A percentile compares a stretch with the other conserved stretches of the same genome.
phyloP scores from a whole-genome alignment of 2,113 vertebrate genomes.

The Notarius lentiginosus region DNA sequence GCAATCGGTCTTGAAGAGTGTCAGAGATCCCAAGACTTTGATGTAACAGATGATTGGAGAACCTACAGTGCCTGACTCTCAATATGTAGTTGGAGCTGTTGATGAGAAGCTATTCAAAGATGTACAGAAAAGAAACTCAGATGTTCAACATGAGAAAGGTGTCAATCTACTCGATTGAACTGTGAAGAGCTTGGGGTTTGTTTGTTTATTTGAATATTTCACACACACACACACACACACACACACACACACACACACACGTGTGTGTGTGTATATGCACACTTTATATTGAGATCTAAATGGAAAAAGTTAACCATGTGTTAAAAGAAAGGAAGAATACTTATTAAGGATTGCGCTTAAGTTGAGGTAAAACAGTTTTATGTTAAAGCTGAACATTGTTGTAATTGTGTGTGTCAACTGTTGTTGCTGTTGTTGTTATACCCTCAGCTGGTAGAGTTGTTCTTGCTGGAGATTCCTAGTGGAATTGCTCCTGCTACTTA shows the following conservation, averaged over 20 bases:
- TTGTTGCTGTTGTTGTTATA: too few species aligned
- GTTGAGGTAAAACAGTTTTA: background rate
- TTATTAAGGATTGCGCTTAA: too few species aligned
- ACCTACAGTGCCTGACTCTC: too few species aligned
- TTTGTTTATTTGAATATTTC: background rate
- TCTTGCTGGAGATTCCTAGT: background rate
- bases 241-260: too few species aligned
- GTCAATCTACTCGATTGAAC: background rate
- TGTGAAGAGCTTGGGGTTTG: background rate
- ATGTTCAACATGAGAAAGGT: background rate
- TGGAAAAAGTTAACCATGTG: too few species aligned
- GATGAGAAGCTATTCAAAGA: background rate
- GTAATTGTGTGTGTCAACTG: too few species aligned
- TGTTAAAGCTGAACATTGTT: too few species aligned
- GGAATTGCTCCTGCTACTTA: background rate
- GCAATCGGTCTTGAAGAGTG: background rate
- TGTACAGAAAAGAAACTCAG: background rate
- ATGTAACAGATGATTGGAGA: background rate
- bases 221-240: too few species aligned
- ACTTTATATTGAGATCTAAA: too few species aligned
- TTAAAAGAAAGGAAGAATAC: too few species aligned
- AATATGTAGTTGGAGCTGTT: too few species aligned
- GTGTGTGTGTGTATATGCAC: too few species aligned
- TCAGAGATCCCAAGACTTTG: background rate
- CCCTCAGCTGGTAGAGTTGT: background rate